Evolutionary conservation across 2,113 vertebrate species (phyloP), one percentile per base, ranked within the genome.

Genomic region (Donacobius atricapilla): DNA sequence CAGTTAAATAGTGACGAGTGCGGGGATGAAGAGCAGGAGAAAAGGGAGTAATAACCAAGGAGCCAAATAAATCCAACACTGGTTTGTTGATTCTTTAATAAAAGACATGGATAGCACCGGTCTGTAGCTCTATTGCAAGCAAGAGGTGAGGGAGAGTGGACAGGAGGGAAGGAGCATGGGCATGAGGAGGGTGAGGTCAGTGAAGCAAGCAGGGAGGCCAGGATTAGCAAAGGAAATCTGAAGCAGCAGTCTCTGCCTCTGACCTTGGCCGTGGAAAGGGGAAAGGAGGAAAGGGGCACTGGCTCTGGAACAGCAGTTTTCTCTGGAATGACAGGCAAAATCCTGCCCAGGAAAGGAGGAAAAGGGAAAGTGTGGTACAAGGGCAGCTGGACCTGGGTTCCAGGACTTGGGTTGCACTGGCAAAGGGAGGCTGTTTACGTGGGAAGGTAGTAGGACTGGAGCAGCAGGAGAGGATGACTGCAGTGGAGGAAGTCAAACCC

Each of bases 101-200:
- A 70, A 39, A 64, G 13, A 35, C 40, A 17, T 22, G 86, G 58
- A 20, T 28, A 57, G 23, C 25, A 7, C 8, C 33, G 31, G 25
- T 40, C 42, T 18, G 5, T 3, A 7, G 45, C 61, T 51, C 10
- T 22, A 25, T 0, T 60, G 53, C 19, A n/a, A 73, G 54, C 0
- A 2, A 37, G 56, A 37, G 44, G 16, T 35, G 33, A 37, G 69
- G 50, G 37, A 10, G 0, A n/a, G 54, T 10, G 31, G 40, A 7
- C 1, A 10, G 25, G 39, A 58, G 47, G 56, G 53, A 57, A 11
- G 0, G 33, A 40, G 28, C 6, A 12, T 0, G 15, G 45, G 3
- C 7, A 3, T 1, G 10, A 47, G 45, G 72, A 66, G 39, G 25
- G 1, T 33, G 72, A 50, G 35, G 66, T 33, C 12, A 18, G 1